Base-by-base conservation (phyloP, 1,140 invertebrate genomes). In the Heliconius hewitsoni region DNA sequence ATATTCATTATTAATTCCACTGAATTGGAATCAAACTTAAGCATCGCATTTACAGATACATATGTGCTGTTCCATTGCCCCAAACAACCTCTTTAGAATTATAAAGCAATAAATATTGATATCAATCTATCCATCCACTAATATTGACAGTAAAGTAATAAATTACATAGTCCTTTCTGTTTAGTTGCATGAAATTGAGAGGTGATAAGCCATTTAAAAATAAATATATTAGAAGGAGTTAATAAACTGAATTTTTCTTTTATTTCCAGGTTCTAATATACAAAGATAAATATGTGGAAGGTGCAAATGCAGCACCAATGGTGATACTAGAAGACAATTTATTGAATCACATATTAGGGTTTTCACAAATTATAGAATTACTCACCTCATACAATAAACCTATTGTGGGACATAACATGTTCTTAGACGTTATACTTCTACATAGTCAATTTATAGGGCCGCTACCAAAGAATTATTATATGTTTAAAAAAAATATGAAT, bases 361-460 rank as follows among this genome's bases (percentile, higher is more conserved):
- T 98, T 88, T 96, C 96, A 16, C 95, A 95, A 89, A 89, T 98
- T 19, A 96, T 97, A 79, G 91, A 96, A 60, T 81, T 96, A 0
- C 86, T 98, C 8, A 87, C 91, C 18, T 84, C 89, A 4, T 86
- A 95, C 19, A 95, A 96, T 81, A 97, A 97, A 94, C 97, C 97
- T 30, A 95, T 98, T 50, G 90, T 98, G 52, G 97, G 97, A 1
- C 97, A 98, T 90, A 98, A 98, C 92, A 86, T 96, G 52, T 95
- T 97, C 55, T 87, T 96, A 76, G 97, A 98, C 91, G 86, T 97
- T 6, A 90, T 98, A 81, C 95, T 97, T 66, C 90, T 97, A 71
- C 96, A 96, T 87, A 96, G 96, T 83, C 96, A 97, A 84, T 98
- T 98, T 90, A 95, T 96, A 83, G 95, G 95, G 71, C 95, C 96